Base-by-base conservation (phyloP, 2,888 invertebrate species). In the Phorcus lineatus region DNA sequence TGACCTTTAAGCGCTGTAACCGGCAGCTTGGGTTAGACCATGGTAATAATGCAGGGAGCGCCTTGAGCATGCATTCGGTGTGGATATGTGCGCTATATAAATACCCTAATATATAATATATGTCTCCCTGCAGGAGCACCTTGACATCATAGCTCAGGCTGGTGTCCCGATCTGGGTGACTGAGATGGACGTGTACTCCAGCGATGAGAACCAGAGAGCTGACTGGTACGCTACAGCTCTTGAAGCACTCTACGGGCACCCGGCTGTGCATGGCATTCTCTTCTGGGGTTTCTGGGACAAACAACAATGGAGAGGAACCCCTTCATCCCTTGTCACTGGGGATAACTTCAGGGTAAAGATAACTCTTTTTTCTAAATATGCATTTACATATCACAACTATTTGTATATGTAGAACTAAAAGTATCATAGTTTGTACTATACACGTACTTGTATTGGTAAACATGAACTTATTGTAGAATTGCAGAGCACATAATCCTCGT, bases 131-230 rank as follows among this genome's bases (percentile, higher is more conserved):
- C 7, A 36, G 36, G 36, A 36, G 36, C 36, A 84, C 17, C 78
- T 86, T 31, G 86, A 87, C 70, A 80, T 74, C 6, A 78, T 87
- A 40, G 84, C 87, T 0, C 36, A 82, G 28, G 82, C 86, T 0
- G 84, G 84, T 0, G 62, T 86, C 6, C 87, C 87, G 28, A 74
- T 87, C n/a, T 87, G 85, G 86, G 79, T 85, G n/a, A 86, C 87
- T 11, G 87, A 87, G 62, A 62, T 87, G 28, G 81, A 83, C 6
- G 55, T 86, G 11, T 74, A 24, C 28, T 78, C 79, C 13, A 52
- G 77, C 4, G 84, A 87, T 75, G 86, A 86, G 75, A 82, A 85
- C 79, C 55, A 62, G 9, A 54, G 84, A 36, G 84, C 84, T 0
- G 80, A 84, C 19, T 81, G 77, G 78, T 80, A 79, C 40, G 84